These are phyloP conservation scores for Gavialis gangeticus DNA, from an alignment of 2,113 vertebrate species.

Conservation along the genomic window DNA sequence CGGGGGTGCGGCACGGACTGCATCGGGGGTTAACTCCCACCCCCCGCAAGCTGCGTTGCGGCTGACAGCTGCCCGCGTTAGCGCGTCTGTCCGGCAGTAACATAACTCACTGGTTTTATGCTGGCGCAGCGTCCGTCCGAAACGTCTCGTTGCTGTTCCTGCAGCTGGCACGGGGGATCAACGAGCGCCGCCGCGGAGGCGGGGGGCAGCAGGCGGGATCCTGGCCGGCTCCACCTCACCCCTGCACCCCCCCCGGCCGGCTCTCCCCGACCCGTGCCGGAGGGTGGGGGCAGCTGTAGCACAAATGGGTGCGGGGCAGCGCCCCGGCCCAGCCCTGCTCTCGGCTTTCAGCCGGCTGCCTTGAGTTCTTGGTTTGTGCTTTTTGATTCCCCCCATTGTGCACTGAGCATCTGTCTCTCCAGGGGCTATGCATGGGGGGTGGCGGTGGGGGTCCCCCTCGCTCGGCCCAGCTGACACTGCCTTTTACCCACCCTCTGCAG, in stretches of 20 bases:
- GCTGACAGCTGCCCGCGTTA: constrained; percentile 54
- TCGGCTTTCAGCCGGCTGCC: neutral
- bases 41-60: neutral
- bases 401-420: too few species aligned
- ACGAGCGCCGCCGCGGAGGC: neutral
- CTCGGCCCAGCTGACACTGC: too few species aligned
- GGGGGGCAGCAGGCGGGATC: neutral
- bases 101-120: constrained; percentile 34
- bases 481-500: neutral
- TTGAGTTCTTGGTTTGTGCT: neutral
- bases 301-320: accelerated
- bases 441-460: neutral
- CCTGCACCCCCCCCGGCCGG: accelerated
- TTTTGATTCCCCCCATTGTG: neutral
- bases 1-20: neutral
- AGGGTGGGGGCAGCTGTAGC: accelerated
- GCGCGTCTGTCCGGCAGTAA: neutral
- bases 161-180: constrained; percentile 65
- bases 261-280: neutral
- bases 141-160: constrained; percentile 33
- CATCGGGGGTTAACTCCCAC: constrained; percentile 27
- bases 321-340: neutral
- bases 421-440: too few species aligned
- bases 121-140: constrained; percentile 13
- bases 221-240: accelerated